Evolutionary conservation across 2,797 vertebrate species (phyloP), one percentile per base, ranked within the genome.

Genomic region (Esox lucius): DNA sequence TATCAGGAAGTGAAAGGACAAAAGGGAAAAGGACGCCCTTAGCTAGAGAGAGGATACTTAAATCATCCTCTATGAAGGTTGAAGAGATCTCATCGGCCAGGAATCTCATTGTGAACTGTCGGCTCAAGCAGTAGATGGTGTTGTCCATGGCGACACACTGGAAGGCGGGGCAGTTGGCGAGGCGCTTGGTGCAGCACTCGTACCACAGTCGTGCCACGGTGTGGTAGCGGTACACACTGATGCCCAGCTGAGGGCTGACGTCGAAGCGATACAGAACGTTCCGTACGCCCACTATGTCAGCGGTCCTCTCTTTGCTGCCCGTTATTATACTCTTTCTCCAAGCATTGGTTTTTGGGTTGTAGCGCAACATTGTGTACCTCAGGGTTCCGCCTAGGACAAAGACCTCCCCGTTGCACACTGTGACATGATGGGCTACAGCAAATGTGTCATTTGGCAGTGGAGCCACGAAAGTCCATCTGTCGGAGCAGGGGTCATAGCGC

Each of bases 251-350:
- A 0, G 93, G 91, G 84, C 93, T 95, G 12, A 96, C 83, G 31
- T 98, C 96, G 0, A 99, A 99, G 7, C 96, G 95, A 75, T 98
- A 98, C 74, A 99, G 84, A 71, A 96, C 98, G 33, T 93, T 95
- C 0, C 90, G 78, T 69, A 92, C 81, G 0, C 94, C 93, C 73
- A 94, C 93, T 92, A 99, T 95, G 78, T 96, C 95, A 0, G 89
- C 86, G 0, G 95, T 96, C 72, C 94, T 88, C 85, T 96, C 94
- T 84, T 90, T 93, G 89, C 85, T 80, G 0, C 95, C 91, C 0
- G 88, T n/a, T 0, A 94, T 83, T 0, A 91, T 82, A 79, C 93
- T 88, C 0, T 88, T 77, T 66, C 83, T 90, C 98, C 98, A 99
- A 48, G 81, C 80, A 88, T 96, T 88, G 0, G 85, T 90, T 70